Conservation (phyloP, 2,113 vertebrate genomes). For the Brienomyrus brachyistius region DNA sequence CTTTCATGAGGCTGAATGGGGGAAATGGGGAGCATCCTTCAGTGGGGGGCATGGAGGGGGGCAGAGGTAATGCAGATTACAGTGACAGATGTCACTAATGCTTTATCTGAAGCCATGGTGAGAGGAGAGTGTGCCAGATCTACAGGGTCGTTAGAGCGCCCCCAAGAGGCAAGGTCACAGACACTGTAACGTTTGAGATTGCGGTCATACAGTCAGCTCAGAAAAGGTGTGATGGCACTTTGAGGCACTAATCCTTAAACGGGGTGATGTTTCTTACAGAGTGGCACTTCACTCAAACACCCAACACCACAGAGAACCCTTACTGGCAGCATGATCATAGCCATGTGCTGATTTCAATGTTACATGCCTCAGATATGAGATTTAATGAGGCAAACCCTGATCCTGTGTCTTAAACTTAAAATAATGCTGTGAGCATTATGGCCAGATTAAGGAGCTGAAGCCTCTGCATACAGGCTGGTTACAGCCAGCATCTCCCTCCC, state of each 20-base stretch:
- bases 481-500: not conserved
- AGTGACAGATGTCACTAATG: constrained; percentile 4
- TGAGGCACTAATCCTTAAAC: not conserved
- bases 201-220: not conserved
- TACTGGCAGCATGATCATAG: not conserved
- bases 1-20: not conserved
- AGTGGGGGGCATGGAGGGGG: no score
- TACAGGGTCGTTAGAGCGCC: not conserved
- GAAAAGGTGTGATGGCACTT: not conserved
- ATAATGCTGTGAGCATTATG: not conserved
- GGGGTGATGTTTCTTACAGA: not conserved
- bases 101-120: not conserved
- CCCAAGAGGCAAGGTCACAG: not conserved
- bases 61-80: constrained; percentile 1
- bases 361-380: not conserved
- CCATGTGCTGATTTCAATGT: not conserved
- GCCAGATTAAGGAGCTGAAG: not conserved
- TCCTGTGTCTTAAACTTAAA: not conserved
- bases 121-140: not conserved
- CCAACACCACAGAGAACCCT: not conserved
- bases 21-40: not conserved
- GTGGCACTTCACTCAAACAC: not conserved
- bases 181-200: not conserved
- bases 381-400: not conserved
- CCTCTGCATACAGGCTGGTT: not conserved